Percentiles rank a stretch among this genome's conserved stretches.
These are phyloP conservation scores for Myrmecophaga tridactyla DNA, from an alignment of 2,113 vertebrate genomes.

Conservation along the genomic window DNA sequence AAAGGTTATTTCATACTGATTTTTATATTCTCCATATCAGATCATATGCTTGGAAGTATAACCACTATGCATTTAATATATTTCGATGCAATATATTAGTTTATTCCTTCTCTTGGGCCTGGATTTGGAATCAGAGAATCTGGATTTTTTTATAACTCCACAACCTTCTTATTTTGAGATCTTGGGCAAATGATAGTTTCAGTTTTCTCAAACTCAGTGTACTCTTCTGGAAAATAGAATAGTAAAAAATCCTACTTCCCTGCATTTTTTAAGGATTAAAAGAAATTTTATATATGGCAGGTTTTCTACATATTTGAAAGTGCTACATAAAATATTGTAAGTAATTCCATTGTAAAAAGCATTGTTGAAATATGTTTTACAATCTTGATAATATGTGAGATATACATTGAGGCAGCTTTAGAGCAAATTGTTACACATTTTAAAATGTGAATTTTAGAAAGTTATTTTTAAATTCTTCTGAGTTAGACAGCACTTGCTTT, in stretches of 20 bases:
- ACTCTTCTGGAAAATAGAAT: background rate
- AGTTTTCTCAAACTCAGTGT: background rate
- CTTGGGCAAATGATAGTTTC: background rate
- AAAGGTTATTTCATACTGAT: background rate
- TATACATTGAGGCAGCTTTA: background rate
- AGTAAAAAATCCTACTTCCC: background rate
- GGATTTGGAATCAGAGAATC: background rate
- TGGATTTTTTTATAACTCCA: conserved; percentile 1
- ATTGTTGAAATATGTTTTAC: background rate
- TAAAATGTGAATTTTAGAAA: background rate
- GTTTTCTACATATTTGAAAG: background rate
- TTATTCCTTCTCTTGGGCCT: conserved; percentile 22
- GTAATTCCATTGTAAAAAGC: background rate
- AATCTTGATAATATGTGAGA: background rate
- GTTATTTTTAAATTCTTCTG: background rate
- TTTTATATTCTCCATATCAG: background rate
- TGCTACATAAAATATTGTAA: background rate
- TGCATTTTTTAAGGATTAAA: background rate
- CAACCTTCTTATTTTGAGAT: conserved; percentile 3
- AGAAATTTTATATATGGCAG: background rate
- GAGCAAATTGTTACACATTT: background rate
- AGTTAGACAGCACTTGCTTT: background rate
- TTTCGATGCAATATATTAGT: background rate
- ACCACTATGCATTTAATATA: background rate
- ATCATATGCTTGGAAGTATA: background rate